Evolutionary conservation across 64 coral and sea anemone genomes (phyloP).

Genomic region (Montipora foliosa): DNA sequence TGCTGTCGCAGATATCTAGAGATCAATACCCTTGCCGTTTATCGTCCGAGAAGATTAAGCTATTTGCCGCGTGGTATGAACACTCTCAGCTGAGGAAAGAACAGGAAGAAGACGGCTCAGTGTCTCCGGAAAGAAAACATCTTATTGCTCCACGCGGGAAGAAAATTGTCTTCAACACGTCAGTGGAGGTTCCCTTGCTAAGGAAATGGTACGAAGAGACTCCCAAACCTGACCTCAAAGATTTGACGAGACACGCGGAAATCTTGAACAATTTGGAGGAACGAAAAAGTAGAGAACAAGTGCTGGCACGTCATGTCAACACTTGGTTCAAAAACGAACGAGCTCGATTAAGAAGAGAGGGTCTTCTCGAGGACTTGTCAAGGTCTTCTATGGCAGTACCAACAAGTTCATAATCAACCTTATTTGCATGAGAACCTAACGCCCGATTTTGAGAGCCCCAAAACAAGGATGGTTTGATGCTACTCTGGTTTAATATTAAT

Average conservation of each 20-base stretch:
- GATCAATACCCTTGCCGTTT: conserved; percentile 95
- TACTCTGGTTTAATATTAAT: too few relatives aligned
- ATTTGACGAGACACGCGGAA: conserved; percentile 83
- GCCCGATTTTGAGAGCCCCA: too few relatives aligned
- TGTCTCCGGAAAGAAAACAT: conserved; percentile 67
- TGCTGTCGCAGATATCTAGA: conserved; percentile 97
- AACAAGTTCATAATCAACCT: conserved; percentile 4
- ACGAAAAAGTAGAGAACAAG: conserved; percentile 75
- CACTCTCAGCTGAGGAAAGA: conserved; percentile 72
- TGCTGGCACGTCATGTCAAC: conserved; percentile 89
- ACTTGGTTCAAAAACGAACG: conserved; percentile 99
- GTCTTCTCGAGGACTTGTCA: conserved; percentile 86
- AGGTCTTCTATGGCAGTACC: conserved; percentile 79
- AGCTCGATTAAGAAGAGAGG: conserved; percentile 81
- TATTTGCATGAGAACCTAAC: neutral
- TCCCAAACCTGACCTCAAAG: conserved; percentile 83
- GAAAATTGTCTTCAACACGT: conserved; percentile 95
- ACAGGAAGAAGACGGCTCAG: conserved; percentile 63
- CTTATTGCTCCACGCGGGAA: conserved; percentile 76
- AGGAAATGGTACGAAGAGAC: conserved; percentile 89
- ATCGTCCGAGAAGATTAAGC: conserved; percentile 89
- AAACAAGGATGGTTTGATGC: too few relatives aligned
- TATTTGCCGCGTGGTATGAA: conserved; percentile 96
- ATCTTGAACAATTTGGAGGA: conserved; percentile 87
- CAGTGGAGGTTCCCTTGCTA: conserved; percentile 85